A percentile compares a stretch with the other conserved stretches of the same genome.
Evolutionary conservation across 2,888 invertebrate genomes (phyloP).

Genomic region (Ichneumon xanthorius): DNA sequence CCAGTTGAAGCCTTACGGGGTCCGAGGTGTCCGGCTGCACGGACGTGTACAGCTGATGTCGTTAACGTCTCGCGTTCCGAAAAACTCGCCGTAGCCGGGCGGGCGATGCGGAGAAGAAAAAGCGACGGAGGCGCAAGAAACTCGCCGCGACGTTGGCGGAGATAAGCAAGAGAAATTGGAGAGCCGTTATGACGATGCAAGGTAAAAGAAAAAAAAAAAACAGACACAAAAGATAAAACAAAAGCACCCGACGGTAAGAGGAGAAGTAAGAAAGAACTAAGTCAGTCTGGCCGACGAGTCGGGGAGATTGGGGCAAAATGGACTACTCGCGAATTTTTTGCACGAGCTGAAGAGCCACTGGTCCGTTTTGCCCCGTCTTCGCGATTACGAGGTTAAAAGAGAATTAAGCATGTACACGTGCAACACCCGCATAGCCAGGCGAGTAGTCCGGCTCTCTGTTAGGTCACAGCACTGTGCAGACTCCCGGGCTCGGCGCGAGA

Average conservation of each 20-base stretch:
- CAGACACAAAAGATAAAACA: neutral
- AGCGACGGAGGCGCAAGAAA: slow-evolving; percentile 1
- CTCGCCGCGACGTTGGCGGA: slow-evolving; percentile 1
- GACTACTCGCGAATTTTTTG: neutral
- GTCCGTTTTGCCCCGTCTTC: neutral
- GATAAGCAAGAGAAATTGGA: slow-evolving; percentile 33
- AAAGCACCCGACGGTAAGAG: neutral
- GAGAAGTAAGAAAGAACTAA: slow-evolving; percentile 29
- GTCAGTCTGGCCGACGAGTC: too few relatives aligned
- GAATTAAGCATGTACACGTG: slow-evolving; percentile 54
- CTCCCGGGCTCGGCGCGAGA: too few relatives aligned
- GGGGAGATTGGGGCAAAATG: too few relatives aligned
- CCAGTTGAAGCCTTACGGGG: slow-evolving; percentile 80
- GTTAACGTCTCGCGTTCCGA: slow-evolving; percentile 72
- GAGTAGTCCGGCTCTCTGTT: too few relatives aligned
- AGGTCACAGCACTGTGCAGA: too few relatives aligned
- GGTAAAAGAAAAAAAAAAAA: slow-evolving; percentile 6
- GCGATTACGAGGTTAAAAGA: neutral
- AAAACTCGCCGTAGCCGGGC: slow-evolving; percentile 45
- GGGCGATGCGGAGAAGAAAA: slow-evolving; percentile 7
- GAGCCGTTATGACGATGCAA: slow-evolving; percentile 13
- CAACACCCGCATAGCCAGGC: slow-evolving; percentile 15
- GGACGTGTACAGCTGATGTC: slow-evolving; percentile 76
- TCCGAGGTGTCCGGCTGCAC: slow-evolving; percentile 70
- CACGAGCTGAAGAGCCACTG: neutral